Evolutionary conservation across 2,797 vertebrate species (phyloP), one percentile per base, ranked within the genome.

Genomic region (Dendrocincla fuliginosa): DNA sequence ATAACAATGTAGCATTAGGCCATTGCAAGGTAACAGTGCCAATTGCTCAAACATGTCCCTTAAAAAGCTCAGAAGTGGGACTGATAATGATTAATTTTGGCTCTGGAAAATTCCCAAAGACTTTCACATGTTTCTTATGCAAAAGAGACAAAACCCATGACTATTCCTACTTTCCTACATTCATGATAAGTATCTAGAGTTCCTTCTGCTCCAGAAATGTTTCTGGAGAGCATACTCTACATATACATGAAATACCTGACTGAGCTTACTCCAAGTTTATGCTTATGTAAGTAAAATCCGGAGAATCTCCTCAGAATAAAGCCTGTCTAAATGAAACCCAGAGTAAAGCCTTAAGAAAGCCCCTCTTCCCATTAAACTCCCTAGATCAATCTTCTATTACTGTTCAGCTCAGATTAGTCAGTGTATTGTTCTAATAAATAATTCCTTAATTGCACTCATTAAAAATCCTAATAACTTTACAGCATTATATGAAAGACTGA

Each of bases 81-180:
- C 27, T 65, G 73, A 53, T 69, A 78, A 93, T 46, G 63, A 89
- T 90, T 17, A 96, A 95, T 35, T 84, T 96, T 88, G 24, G 41
- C 47, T 93, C 42, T 68, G 83, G 80, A 95, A 95, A 86, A 47
- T 27, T 90, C 76, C 53, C 30, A 55, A 17, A 83, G 56, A 44
- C 16, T 82, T 65, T 60, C 59, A 53, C 2, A 2, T 59, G 49
- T 56, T 96, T 96, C 68, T 92, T 57, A 79, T 23, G 55, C 42
- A 57, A 75, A 95, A 88, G 60, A 97, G 95, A 82, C 49, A 79
- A 96, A 95, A 35, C 28, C 67, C 13, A 16, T 39, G 85, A 42
- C 12, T n/a, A 71, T 87, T 81, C 78, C 67, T 81, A 22, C 7
- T 79, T 52, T 57, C 73, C 47, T 87, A 35, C 30, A 30, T 41